These are phyloP conservation scores for Sarcoramphus papa DNA, from an alignment of 2,797 vertebrate genomes.

Conservation along the genomic window DNA sequence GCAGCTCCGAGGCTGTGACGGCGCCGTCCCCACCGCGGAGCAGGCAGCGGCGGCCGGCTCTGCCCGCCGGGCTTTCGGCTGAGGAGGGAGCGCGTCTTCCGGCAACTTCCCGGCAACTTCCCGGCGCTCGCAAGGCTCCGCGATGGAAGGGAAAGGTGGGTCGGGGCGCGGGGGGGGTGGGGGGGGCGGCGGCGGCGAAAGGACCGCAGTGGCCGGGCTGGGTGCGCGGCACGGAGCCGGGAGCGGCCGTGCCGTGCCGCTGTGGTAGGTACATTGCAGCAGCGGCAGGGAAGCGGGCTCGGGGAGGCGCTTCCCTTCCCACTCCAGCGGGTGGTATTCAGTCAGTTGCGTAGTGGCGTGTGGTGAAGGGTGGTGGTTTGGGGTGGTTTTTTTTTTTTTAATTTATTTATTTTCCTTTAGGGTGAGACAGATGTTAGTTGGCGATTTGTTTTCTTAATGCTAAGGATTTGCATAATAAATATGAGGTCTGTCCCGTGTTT, in stretches of 20 bases:
- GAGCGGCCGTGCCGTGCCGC: neutral
- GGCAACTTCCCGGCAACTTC: slow-evolving; percentile 76
- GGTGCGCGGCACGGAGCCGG: slow-evolving; percentile 8
- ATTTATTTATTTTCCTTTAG: neutral
- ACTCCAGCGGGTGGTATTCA: neutral
- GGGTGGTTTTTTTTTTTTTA: neutral
- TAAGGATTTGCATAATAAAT: slow-evolving; percentile 61
- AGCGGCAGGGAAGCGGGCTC: neutral
- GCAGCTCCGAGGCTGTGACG: slow-evolving; percentile 73
- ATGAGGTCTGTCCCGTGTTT: slow-evolving; percentile 41
- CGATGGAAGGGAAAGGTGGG: slow-evolving; percentile 73
- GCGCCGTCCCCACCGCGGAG: slow-evolving; percentile 63
- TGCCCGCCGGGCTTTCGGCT: slow-evolving; percentile 24
- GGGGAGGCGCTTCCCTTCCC: slow-evolving; percentile 43
- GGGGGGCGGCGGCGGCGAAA: neutral
- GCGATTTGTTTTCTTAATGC: slow-evolving; percentile 61
- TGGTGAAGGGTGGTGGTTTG: neutral
- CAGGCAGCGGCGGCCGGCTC: slow-evolving; percentile 30
- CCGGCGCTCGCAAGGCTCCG: slow-evolving; percentile 69
- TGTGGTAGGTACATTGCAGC: slow-evolving; percentile 45
- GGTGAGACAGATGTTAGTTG: slow-evolving; percentile 58
- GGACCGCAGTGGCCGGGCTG: slow-evolving; percentile 69
- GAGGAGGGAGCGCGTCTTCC: slow-evolving; percentile 68
- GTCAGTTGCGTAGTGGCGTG: slow-evolving; percentile 53
- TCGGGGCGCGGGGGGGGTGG: neutral